Conservation (phyloP, 2,797 vertebrate species). For the Poeciliopsis paucimaculata region DNA sequence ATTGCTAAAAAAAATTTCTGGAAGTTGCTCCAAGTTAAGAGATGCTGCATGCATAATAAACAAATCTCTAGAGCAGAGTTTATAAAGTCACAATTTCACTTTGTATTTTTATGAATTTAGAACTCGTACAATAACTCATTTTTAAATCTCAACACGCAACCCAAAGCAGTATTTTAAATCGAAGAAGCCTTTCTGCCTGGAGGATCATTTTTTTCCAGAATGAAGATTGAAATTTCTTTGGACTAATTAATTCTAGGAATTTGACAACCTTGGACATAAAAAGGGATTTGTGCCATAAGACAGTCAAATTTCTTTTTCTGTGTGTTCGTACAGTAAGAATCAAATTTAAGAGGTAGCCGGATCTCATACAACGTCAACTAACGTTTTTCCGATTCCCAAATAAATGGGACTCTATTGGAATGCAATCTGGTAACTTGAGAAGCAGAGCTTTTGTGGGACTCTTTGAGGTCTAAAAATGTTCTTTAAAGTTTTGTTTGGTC, state of each 20-base stretch:
- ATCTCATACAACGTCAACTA: neutral
- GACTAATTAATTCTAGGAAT: slow-evolving; percentile 23
- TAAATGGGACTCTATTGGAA: neutral
- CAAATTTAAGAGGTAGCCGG: neutral
- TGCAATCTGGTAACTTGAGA: neutral
- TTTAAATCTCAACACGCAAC: slow-evolving; percentile 32
- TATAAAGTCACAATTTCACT: slow-evolving; percentile 30
- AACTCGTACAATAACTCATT: slow-evolving; percentile 21
- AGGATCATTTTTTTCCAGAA: slow-evolving; percentile 2
- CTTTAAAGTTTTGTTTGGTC: neutral
- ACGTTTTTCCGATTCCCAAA: neutral
- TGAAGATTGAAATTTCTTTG: slow-evolving; percentile 33
- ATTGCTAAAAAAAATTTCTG: slow-evolving; percentile 54
- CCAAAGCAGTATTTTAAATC: neutral
- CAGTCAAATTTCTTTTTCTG: slow-evolving; percentile 2
- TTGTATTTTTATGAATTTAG: slow-evolving; percentile 23
- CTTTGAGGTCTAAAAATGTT: neutral
- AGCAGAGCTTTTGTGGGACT: neutral
- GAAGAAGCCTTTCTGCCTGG: slow-evolving; percentile 25
- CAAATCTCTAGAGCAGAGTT: slow-evolving; percentile 52
- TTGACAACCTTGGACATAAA: slow-evolving; percentile 27
- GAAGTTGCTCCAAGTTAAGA: slow-evolving; percentile 46
- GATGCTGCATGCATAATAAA: slow-evolving; percentile 72
- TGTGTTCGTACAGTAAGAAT: slow-evolving; percentile 14
- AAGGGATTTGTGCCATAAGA: slow-evolving; percentile 30